Evolutionary conservation across 2,113 vertebrate genomes (phyloP).

Genomic region (Tringa solitaria): DNA sequence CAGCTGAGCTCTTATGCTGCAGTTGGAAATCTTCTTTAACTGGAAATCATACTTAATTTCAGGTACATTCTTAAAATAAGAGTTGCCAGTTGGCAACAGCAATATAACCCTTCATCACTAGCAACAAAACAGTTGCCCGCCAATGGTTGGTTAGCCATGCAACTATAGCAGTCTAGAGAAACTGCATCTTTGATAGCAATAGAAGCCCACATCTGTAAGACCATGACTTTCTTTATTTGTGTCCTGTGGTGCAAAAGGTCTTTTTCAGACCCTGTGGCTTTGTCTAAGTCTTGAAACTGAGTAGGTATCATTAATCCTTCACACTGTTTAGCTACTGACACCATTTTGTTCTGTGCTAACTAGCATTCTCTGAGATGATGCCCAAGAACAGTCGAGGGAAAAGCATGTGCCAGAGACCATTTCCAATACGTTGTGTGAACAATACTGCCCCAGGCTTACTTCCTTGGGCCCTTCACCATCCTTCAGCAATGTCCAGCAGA

Average conservation of each 20-base stretch:
- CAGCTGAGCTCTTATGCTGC: neutral
- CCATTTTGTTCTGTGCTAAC: neutral
- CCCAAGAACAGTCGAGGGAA: neutral
- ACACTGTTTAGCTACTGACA: neutral
- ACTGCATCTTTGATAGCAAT: neutral
- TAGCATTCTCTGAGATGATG: neutral
- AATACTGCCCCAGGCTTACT: accelerated
- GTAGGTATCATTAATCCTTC: neutral
- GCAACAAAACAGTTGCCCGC: neutral
- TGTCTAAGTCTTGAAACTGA: neutral
- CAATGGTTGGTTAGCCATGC: neutral
- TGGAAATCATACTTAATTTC: neutral
- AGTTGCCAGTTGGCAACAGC: neutral
- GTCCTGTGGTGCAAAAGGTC: neutral
- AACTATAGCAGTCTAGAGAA: neutral
- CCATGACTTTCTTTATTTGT: neutral
- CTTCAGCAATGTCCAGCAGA: neutral
- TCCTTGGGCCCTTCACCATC: neutral
- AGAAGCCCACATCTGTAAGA: neutral
- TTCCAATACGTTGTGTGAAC: neutral
- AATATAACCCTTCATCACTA: neutral
- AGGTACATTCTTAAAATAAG: neutral
- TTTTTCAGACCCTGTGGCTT: neutral
- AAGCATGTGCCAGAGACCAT: neutral
- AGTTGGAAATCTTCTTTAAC: neutral